Base-by-base conservation (phyloP, 2,888 invertebrate species). In the Sarcophaga caerulescens region DNA sequence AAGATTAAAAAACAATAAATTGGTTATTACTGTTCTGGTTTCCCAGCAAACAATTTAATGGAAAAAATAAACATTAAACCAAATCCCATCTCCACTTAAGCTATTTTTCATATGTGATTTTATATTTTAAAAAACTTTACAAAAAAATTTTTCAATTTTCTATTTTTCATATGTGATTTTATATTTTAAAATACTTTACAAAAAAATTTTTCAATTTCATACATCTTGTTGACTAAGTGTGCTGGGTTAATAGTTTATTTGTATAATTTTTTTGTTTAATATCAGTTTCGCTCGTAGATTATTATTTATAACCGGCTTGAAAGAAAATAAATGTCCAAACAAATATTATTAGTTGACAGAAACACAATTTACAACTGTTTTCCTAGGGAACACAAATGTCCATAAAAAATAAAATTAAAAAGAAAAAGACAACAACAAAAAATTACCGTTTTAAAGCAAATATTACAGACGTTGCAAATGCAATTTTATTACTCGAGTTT, bases 311-410 rank as follows among this genome's bases (percentile, higher is more conserved):
- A 52, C 52, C 52, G 12, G 12, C 17, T 52, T 4, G 52, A 52
- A 52, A 52, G 70, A 70, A 57, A 70, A 70, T 35, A 35, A 63
- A 21, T 19, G 63, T 19, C 21, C 19, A 19, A 63, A 35, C 35
- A 52, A 12, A 52, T 52, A 4, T 12, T 52, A 4, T 52, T 52
- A 52, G 52, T 52, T 52, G 52, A 52, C 52, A 44, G 21, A 70
- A 21, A 75, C 63, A 57, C 59, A 44, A 84, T 84, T 84, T 79
- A 84, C 68, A 79, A 79, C 78, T 84, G 74, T 84, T 84, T 79
- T 83, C 60, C 44, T 57, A 57, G n/a, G 44, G 60, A 74, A 78
- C 21, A 74, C 47, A 69, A 47, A 63, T 17, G 52, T 14, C 10
- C 60, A 69, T 79, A 74, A 74, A 84, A 52, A 84, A 59, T 65